Evolutionary conservation across 1,140 invertebrate species (phyloP).

Genomic region (Pseudoatta argentina): DNA sequence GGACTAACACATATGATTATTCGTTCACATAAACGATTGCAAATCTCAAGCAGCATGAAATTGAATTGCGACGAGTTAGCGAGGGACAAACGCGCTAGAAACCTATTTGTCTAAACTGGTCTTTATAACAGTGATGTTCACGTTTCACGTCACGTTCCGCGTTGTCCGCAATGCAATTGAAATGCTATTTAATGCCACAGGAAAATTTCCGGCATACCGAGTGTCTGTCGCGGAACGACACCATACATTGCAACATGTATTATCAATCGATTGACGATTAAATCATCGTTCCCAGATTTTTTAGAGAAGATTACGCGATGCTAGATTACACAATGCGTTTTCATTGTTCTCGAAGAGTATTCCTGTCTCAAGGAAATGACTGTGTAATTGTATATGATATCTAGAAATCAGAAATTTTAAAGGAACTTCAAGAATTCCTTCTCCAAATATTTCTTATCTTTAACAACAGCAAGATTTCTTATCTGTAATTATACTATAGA

Average conservation of each 20-base stretch:
- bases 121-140: neutral
- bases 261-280: conserved; percentile 9
- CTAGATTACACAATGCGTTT: conserved; percentile 3
- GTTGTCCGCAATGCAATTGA: conserved; percentile 18
- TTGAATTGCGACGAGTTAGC: conserved; percentile 11
- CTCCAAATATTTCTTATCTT: neutral
- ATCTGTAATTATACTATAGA: neutral
- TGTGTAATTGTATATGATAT: neutral
- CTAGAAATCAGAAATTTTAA: neutral
- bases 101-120: conserved; percentile 17
- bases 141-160: conserved; percentile 32
- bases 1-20: neutral
- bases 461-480: neutral
- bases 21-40: neutral
- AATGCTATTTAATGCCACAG: neutral
- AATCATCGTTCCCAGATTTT: neutral
- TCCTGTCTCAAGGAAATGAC: neutral
- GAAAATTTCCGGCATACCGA: conserved; percentile 25
- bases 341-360: neutral
- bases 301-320: conserved; percentile 3
- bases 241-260: neutral
- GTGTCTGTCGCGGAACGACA: neutral
- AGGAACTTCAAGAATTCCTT: neutral
- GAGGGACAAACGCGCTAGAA: conserved; percentile 14
- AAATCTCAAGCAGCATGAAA: neutral